A percentile compares a stretch with the other conserved stretches of the same genome.
Evolutionary conservation across 1,140 invertebrate species (phyloP).

Genomic region (Sitobion miscanthi): DNA sequence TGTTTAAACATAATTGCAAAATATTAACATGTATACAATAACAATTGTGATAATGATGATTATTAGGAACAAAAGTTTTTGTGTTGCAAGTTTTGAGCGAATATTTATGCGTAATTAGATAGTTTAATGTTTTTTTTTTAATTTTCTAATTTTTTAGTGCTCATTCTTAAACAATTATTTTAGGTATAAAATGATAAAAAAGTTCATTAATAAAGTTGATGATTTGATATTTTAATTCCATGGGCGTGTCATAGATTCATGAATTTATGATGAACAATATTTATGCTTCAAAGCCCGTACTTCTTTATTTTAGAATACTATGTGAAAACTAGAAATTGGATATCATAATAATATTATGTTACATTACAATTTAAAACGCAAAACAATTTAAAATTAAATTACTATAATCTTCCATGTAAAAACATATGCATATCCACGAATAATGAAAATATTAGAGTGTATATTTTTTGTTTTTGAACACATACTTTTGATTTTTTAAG

Average conservation of each 20-base stretch:
- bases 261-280: not conserved
- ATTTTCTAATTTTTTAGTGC: not conserved
- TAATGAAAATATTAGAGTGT: not conserved
- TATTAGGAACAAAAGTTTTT: not conserved
- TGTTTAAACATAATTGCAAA: too few relatives aligned
- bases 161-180: not conserved
- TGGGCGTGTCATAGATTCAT: too few relatives aligned
- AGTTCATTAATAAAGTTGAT: not conserved
- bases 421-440: not conserved
- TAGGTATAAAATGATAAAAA: not conserved
- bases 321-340: not conserved
- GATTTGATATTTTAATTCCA: too few relatives aligned
- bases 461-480: not conserved
- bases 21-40: not conserved
- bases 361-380: not conserved
- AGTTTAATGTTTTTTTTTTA: not conserved
- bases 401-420: not conserved
- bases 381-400: not conserved
- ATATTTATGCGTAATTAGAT: not conserved
- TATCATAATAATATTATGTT: not conserved
- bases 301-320: too few relatives aligned
- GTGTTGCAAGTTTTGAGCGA: not conserved
- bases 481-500: not conserved
- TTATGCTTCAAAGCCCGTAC: not conserved
- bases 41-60: not conserved